Conservation (phyloP, 2,797 vertebrate species). For the Pangasius krempfi region DNA sequence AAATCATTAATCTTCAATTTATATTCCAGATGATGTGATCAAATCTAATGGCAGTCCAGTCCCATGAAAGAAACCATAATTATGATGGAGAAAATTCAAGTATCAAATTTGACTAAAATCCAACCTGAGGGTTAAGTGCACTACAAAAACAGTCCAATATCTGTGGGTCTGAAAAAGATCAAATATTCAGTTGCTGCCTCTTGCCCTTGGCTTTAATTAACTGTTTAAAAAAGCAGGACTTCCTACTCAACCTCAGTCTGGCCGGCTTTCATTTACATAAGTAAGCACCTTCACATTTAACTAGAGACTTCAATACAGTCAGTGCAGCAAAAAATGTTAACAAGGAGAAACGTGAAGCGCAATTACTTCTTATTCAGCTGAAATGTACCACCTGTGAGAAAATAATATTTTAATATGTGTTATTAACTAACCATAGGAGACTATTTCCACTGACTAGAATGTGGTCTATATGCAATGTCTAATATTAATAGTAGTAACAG, state of each 20-base stretch:
- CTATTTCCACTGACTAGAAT: slow-evolving; percentile 20
- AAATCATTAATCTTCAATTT: neutral
- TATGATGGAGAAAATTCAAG: slow-evolving; percentile 6
- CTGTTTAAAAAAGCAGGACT: slow-evolving; percentile 57
- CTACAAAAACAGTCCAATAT: slow-evolving; percentile 13
- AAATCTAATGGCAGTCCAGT: neutral
- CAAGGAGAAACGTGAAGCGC: slow-evolving; percentile 60
- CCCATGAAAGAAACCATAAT: neutral
- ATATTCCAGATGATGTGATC: neutral
- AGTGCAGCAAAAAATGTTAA: slow-evolving; percentile 61
- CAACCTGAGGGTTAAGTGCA: neutral
- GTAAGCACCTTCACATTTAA: slow-evolving; percentile 62
- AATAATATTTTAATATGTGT: slow-evolving; percentile 16
- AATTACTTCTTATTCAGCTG: slow-evolving; percentile 20
- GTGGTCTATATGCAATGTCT: slow-evolving; percentile 33
- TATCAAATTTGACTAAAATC: slow-evolving; percentile 2
- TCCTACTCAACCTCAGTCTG: slow-evolving; percentile 58
- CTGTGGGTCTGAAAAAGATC: slow-evolving; percentile 45
- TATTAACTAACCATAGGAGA: slow-evolving; percentile 2
- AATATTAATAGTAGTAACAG: neutral
- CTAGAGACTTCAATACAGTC: slow-evolving; percentile 63
- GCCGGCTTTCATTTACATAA: slow-evolving; percentile 63
- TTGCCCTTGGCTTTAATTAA: slow-evolving; percentile 68
- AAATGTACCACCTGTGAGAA: slow-evolving; percentile 29
- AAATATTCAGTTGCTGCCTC: slow-evolving; percentile 58